These are phyloP conservation scores for Ovis canadensis DNA, from an alignment of 2,113 vertebrate genomes.

Conservation along the genomic window DNA sequence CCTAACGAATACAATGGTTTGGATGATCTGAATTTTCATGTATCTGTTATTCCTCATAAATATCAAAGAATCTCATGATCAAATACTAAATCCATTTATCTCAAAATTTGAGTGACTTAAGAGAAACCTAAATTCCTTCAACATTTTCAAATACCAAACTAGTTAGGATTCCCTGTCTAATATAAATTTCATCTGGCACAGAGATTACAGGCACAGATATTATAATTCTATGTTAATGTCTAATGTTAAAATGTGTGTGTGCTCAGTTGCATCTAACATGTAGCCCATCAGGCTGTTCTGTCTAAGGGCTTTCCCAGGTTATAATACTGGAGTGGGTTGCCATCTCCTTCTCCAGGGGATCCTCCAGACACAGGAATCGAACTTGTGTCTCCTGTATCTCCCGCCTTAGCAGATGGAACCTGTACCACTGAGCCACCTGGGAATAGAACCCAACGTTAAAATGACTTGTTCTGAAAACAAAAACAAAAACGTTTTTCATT, in stretches of 20 bases:
- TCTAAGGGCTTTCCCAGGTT: background rate
- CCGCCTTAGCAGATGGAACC: accelerated
- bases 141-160: background rate
- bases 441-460: background rate
- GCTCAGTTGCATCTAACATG: background rate
- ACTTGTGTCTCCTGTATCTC: background rate
- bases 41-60: background rate
- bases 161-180: background rate
- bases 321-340: background rate
- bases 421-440: background rate
- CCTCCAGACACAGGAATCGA: accelerated
- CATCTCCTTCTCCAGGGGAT: background rate
- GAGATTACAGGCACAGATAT: background rate
- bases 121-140: background rate
- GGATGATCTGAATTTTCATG: background rate
- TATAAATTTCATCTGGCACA: background rate
- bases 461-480: background rate
- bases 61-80: background rate
- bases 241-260: background rate
- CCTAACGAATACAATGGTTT: background rate
- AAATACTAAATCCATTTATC: background rate
- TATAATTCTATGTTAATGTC: background rate
- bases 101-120: background rate
- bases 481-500: background rate
- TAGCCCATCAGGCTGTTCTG: background rate